Evolutionary conservation across 2,797 vertebrate genomes (phyloP).

Genomic region (Erithacus rubecula): DNA sequence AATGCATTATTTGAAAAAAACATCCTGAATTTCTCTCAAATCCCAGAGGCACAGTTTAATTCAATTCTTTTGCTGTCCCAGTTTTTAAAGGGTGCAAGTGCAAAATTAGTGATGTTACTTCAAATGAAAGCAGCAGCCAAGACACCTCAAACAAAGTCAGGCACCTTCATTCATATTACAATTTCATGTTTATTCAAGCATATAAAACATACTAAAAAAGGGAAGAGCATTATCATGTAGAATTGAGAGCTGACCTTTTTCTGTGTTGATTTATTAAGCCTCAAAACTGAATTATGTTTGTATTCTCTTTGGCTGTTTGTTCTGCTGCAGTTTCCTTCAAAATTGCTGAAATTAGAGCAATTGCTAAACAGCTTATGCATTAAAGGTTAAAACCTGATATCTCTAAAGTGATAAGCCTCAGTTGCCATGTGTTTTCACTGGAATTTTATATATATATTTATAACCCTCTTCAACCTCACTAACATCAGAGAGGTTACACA

Average conservation of each 20-base stretch:
- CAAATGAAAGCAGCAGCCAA: background rate
- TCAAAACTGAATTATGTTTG: background rate
- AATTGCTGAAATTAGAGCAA: background rate
- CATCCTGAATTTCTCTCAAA: slow-evolving; percentile 28
- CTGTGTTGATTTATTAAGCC: background rate
- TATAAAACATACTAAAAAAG: background rate
- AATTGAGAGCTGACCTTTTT: background rate
- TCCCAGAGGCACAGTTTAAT: slow-evolving; percentile 52
- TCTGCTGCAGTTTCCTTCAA: background rate
- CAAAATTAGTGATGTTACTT: background rate
- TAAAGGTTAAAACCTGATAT: background rate
- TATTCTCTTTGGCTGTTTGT: background rate
- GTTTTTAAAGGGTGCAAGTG: slow-evolving; percentile 37
- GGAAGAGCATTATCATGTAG: background rate
- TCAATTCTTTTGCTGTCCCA: slow-evolving; percentile 37
- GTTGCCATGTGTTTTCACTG: background rate
- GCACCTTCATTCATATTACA: background rate
- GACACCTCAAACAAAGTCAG: background rate
- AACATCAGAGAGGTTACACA: background rate
- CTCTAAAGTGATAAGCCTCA: background rate
- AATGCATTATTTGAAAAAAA: slow-evolving; percentile 52
- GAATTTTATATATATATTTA: background rate
- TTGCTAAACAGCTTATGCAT: background rate
- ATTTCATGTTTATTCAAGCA: background rate
- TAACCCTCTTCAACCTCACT: background rate